Evolutionary conservation across 2,888 invertebrate genomes (phyloP), one percentile per base, ranked within the genome.

Genomic region (Torymus texanus): DNA sequence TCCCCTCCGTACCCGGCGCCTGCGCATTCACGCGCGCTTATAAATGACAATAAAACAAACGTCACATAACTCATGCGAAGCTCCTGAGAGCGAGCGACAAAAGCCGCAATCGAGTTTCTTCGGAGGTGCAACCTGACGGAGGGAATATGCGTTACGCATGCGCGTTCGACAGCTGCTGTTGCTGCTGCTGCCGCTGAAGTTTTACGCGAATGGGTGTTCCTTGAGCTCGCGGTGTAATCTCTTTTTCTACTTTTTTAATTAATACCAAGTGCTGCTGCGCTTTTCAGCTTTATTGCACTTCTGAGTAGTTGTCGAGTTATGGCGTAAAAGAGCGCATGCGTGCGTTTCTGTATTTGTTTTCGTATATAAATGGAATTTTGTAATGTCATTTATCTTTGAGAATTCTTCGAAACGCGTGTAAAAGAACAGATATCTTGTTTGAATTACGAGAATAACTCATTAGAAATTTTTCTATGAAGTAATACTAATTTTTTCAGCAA

Each of bases 41-140:
- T 78, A 79, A 74, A 81, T 79, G 79, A 77, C 79, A 81, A 81
- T 81, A 81, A 81, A 81, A 81, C 73, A 77, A 74, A 81, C 79
- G 81, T 74, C 81, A 71, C 79, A 77, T 81, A 79, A 81, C 76
- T 81, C 77, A 79, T 18, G 41, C 70, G 11, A 63, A 62, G 56
- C 51, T 53, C 14, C 29, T 62, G 5, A 50, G 50, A 16, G 18
- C 21, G n/a, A 13, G n/a, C 18, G 53, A 18, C 21, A 10, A 11
- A 21, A 55, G 67, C 11, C 14, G 16, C 55, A 55, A 24, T 5
- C 72, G 62, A 58, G 62, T 18, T 41, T 41, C 67, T 61, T 55
- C 41, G 12, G 63, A 59, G 5, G 53, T 62, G 56, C 79, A 75
- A 79, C 79, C 41, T 41, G 41, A 41, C 41, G 41, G 41, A 8